Evolutionary conservation across 2,797 vertebrate species (phyloP).

Genomic region (Sternotherus odoratus): DNA sequence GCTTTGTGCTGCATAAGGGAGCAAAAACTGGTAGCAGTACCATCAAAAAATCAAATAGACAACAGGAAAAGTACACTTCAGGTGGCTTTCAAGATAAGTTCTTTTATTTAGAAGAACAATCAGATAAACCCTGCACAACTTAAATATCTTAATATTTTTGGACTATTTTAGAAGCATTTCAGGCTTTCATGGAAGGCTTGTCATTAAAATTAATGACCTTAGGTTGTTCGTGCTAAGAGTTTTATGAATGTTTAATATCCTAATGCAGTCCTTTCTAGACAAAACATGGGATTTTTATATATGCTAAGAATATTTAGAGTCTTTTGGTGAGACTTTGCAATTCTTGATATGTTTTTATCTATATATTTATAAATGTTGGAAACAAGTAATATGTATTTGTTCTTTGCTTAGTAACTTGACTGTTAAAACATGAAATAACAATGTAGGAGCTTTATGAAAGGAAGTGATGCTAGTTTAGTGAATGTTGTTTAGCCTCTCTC

Average conservation of each 20-base stretch:
- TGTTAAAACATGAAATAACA: slow-evolving; percentile 51
- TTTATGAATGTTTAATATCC: slow-evolving; percentile 47
- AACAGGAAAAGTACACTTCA: slow-evolving; percentile 32
- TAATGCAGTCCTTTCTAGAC: slow-evolving; percentile 44
- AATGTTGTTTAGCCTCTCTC: slow-evolving; percentile 16
- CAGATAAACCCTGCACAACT: neutral
- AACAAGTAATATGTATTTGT: slow-evolving; percentile 12
- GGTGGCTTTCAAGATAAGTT: slow-evolving; percentile 45
- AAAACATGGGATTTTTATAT: neutral
- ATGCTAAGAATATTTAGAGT: slow-evolving; percentile 25
- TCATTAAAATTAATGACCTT: slow-evolving; percentile 53
- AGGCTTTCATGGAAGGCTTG: slow-evolving; percentile 31
- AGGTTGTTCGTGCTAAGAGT: slow-evolving; percentile 32
- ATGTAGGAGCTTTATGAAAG: slow-evolving; percentile 29
- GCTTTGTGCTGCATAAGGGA: slow-evolving; percentile 14
- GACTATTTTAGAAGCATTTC: slow-evolving; percentile 45
- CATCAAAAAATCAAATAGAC: neutral
- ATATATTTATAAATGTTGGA: slow-evolving; percentile 16
- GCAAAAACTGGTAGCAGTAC: slow-evolving; percentile 13
- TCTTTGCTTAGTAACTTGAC: slow-evolving; percentile 30
- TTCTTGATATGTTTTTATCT: slow-evolving; percentile 17
- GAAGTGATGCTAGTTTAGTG: slow-evolving; percentile 41
- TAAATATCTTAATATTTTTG: slow-evolving; percentile 46
- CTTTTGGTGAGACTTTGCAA: neutral
- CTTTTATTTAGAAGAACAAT: slow-evolving; percentile 18